Percentiles rank a stretch among this genome's conserved stretches.
Evolutionary conservation across 2,113 vertebrate species (phyloP).

Genomic region (Taxidea taxus): DNA sequence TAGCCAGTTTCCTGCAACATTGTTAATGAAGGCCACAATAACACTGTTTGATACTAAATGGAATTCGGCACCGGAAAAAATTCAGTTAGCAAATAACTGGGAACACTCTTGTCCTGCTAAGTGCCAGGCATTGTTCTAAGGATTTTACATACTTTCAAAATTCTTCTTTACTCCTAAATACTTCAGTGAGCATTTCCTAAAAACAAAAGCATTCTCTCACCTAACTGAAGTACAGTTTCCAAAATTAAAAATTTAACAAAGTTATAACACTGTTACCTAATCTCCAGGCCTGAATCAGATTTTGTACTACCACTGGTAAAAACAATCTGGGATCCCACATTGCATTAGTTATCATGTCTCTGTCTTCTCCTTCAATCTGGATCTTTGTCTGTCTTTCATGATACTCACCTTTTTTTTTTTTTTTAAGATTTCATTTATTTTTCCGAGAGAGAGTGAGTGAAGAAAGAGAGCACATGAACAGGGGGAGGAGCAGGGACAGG

Average conservation of each 20-base stretch:
- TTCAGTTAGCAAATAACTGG: not conserved
- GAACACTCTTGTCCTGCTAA: not conserved
- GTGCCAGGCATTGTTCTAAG: not conserved
- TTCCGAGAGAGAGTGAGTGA: too few relatives aligned
- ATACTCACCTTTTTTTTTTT: not conserved
- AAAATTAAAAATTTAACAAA: not conserved
- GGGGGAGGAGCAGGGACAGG: too few relatives aligned
- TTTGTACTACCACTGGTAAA: not conserved
- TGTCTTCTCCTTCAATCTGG: not conserved
- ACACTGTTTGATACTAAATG: not conserved
- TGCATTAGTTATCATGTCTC: not conserved
- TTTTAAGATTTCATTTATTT: not conserved
- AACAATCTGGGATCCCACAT: fast-evolving
- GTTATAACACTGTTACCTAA: not conserved
- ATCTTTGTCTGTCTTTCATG: not conserved
- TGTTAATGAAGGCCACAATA: not conserved
- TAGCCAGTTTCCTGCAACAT: not conserved
- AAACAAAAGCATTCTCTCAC: not conserved
- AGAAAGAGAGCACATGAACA: too few relatives aligned
- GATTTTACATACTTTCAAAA: not conserved
- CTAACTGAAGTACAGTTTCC: not conserved
- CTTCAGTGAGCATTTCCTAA: not conserved
- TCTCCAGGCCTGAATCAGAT: not conserved
- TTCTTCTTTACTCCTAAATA: not conserved
- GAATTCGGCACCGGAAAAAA: not conserved